These are phyloP conservation scores for Rachycentron canadum DNA, from an alignment of 2,797 vertebrate species.

Conservation along the genomic window DNA sequence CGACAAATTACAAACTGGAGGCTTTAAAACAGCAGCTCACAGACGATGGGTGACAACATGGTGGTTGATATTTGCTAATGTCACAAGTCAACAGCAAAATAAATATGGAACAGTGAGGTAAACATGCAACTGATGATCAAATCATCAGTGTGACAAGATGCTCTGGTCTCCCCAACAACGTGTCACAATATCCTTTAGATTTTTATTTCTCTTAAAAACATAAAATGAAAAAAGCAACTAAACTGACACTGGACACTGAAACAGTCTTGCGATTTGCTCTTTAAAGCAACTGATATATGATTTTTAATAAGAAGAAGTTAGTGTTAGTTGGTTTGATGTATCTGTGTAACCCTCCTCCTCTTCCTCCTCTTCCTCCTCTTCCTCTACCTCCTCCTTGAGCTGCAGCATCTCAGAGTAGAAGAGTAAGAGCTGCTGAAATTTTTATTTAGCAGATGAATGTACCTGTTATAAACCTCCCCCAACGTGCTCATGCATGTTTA, in stretches of 20 bases:
- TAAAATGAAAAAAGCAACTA: background rate
- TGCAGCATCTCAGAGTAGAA: slow-evolving; percentile 33
- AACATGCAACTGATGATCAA: too few species aligned
- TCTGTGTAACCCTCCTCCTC: slow-evolving; percentile 21
- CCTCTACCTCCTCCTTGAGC: slow-evolving; percentile 42
- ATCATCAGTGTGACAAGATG: too few species aligned
- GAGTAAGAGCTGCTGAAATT: slow-evolving; percentile 65
- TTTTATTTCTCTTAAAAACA: too few species aligned
- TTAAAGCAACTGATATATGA: slow-evolving; percentile 40
- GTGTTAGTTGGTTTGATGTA: slow-evolving; percentile 10
- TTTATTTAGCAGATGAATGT: slow-evolving; percentile 70
- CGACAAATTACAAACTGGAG: too few species aligned
- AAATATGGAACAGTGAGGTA: too few species aligned
- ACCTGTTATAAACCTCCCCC: slow-evolving; percentile 62
- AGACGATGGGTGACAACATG: too few species aligned
- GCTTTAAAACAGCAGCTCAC: too few species aligned
- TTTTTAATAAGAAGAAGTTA: slow-evolving; percentile 53
- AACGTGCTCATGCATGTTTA: slow-evolving; percentile 49
- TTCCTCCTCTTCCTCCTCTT: background rate
- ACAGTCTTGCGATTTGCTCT: background rate
- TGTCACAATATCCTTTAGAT: too few species aligned
- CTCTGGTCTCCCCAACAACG: too few species aligned
- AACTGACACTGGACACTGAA: background rate
- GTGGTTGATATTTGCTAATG: too few species aligned
- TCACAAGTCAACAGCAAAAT: too few species aligned